A percentile compares a stretch with the other conserved stretches of the same genome.
phyloP scores from a whole-genome alignment of 2,113 vertebrate species.

The Tragelaphus strepsiceros region DNA sequence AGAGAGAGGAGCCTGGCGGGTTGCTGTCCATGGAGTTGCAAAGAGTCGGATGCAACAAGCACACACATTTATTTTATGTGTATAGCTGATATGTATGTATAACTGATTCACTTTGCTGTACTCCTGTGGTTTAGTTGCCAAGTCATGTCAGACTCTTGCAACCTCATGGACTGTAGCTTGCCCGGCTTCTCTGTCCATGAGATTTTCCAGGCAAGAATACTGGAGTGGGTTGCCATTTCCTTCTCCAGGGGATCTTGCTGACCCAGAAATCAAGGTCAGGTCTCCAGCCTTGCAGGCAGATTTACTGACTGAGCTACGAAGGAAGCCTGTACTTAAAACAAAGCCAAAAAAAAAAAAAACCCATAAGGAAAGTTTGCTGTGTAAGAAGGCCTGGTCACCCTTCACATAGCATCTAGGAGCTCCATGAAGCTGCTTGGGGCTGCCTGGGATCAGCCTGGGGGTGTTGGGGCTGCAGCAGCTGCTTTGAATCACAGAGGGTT shows the following conservation, averaged over 20 bases:
- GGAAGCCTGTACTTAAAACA: not conserved
- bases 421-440: rapidly evolving
- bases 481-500: not conserved
- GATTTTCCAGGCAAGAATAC: not conserved
- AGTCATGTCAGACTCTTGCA: not conserved
- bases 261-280: not conserved
- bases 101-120: not conserved
- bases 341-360: not conserved
- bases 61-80: not conserved
- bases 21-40: not conserved
- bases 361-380: not conserved
- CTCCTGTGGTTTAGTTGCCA: not conserved
- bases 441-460: no score
- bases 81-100: not conserved
- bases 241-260: not conserved
- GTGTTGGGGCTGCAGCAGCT: rapidly evolving
- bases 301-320: not conserved
- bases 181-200: not conserved
- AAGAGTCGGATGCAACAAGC: not conserved
- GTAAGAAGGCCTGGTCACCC: not conserved
- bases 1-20: not conserved
- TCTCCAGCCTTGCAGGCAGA: not conserved
- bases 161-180: not conserved
- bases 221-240: not conserved
- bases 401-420: not conserved